Evolutionary conservation across 2,797 vertebrate species (phyloP).

Genomic region (Leuciscus waleckii): DNA sequence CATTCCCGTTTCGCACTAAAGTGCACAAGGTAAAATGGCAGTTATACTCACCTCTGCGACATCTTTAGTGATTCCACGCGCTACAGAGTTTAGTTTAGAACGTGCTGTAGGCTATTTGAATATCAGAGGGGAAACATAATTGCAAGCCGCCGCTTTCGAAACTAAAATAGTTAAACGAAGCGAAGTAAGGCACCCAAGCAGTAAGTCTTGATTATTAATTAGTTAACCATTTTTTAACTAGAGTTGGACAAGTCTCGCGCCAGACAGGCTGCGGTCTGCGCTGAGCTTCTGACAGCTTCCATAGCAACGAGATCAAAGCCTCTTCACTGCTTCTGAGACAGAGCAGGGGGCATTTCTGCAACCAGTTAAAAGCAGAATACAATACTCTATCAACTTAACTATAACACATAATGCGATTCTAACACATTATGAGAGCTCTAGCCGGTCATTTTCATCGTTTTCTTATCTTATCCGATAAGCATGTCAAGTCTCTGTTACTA

Average conservation of each 20-base stretch:
- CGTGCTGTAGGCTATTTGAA: neutral
- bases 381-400: slow-evolving; percentile 46
- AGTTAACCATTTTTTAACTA: slow-evolving; percentile 14
- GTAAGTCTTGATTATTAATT: slow-evolving; percentile 7
- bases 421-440: neutral
- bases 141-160: slow-evolving; percentile 1
- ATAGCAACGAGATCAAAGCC: slow-evolving; percentile 60
- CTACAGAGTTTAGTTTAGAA: slow-evolving; percentile 14
- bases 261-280: slow-evolving; percentile 27
- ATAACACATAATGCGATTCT: slow-evolving; percentile 24
- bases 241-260: slow-evolving; percentile 15
- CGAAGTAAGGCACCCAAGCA: slow-evolving; percentile 1
- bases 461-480: slow-evolving; percentile 45
- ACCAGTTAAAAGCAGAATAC: slow-evolving; percentile 40
- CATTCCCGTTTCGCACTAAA: slow-evolving; percentile 16
- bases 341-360: neutral
- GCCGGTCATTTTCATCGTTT: slow-evolving; percentile 10
- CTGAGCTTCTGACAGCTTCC: slow-evolving; percentile 46
- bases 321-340: slow-evolving; percentile 36
- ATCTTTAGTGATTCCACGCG: slow-evolving; percentile 49
- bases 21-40: neutral
- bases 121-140: neutral
- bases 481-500: slow-evolving; percentile 41
- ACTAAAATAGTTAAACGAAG: slow-evolving; percentile 14
- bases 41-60: slow-evolving; percentile 62